A percentile compares a stretch with the other conserved stretches of the same genome.
phyloP scores from a whole-genome alignment of 2,113 vertebrate genomes.

The Oryctolagus cuniculus region mOryCun1.1 NC_091440.1:47907501-47908000 shows the following conservation, averaged over 20 bases:
- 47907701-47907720: neutral
- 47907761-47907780: neutral
- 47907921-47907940: neutral
- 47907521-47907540: neutral
- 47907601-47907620: neutral
- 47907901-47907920: neutral
- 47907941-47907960: neutral
- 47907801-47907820: neutral
- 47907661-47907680: neutral
- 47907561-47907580: neutral
- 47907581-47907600: neutral
- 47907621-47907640: neutral
- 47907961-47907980: neutral
- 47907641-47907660: neutral
- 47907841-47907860: neutral
- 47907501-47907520: neutral
- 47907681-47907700: neutral
- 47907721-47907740: neutral
- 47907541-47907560: neutral
- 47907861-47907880: neutral
- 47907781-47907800: too few species aligned
- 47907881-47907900: neutral
- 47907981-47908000: neutral
- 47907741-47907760: neutral
- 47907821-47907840: neutral